Evolutionary conservation across 2,113 vertebrate genomes (phyloP), one percentile per base, ranked within the genome.

Genomic region (Rattus rattus): DNA sequence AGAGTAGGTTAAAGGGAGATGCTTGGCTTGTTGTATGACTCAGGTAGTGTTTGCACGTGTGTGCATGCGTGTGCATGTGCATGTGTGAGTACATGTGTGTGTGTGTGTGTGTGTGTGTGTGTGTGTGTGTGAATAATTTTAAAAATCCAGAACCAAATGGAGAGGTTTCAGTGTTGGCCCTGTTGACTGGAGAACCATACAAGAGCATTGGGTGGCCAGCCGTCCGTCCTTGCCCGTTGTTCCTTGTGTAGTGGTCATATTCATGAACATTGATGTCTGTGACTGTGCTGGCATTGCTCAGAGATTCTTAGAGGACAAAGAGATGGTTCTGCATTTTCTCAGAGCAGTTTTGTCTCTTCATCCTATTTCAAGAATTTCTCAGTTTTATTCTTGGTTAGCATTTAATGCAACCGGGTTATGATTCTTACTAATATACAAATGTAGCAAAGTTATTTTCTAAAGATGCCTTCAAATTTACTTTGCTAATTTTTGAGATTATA

Each of bases 321-420:
- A 59, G 6, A 49, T 69, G 14, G 30, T 67, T 33, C 49, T 4
- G 22, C 67, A 70, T 75, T 93, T 96, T 33, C 91, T 90, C 36
- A 75, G 89, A 47, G 16, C 65, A 81, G 26, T 4, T 22, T 63
- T 56, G 4, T 75, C 77, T 54, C 22, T 33, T 93, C 0, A 20
- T 75, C 70, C 95, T 24, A 77, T 39, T 63, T 80, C 65, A 76
- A 94, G 70, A 88, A 30, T 59, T 67, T 88, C 39, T 94, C 52
- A 85, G 65, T 91, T 75, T 12, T 63, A 19, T 80, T 19, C 77
- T 91, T 76, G 59, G n/a, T 94, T 72, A 83, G 65, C 30, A 85
- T 47, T 91, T 87, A 76, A 14, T 80, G 28, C 43, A 77, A 65
- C 67, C n/a, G 5, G 24, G 5, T 70, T 28, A 9, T 70, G 85